Evolutionary conservation across 2,888 invertebrate species (phyloP), one percentile per base, ranked within the genome.

Genomic region (Caenorhabditis imperialis): DNA sequence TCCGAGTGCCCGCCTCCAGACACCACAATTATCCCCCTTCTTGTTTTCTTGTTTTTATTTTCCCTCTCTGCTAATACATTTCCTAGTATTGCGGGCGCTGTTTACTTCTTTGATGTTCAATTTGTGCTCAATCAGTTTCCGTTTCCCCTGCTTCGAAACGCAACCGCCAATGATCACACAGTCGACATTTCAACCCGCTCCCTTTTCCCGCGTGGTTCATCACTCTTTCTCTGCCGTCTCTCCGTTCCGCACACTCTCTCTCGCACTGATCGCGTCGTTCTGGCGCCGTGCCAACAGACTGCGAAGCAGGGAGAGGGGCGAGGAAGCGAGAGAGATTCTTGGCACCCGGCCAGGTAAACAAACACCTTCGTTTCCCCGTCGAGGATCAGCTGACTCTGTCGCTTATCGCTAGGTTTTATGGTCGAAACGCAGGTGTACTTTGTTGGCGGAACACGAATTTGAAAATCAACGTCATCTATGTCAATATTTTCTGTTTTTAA

Each of bases 321-420:
- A 48, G 27, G 12, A 20, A 25, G 30, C 14, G 61, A 23, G 62
- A 38, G 22, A 16, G 23, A 25, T 40, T 40, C 53, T 55, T 65
- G 63, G 63, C 63, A 65, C 55, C 23, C 54, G 12, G 63, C 63
- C 63, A 65, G 63, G 63, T 65, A 55, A 65, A 65, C 55, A 51
- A 50, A 54, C 62, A 37, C 37, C 18, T 42, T 44, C 25, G 27
- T 30, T 48, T 42, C 38, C 58, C 44, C 33, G 23, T 53, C 40
- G 22, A 22, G 51, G 35, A 51, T 45, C 57, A 55, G 55, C 55
- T 55, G 55, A 55, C 55, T 54, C 27, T n/a, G 10, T 30, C 14
- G 37, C 5, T 53, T 35, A 18, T 25, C 40, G n/a, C n/a, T n/a
- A 23, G 23, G 51, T 37, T 51, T 37, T 23, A 38, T 22, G 38